These are phyloP conservation scores for Trichopria drosophilae DNA, from an alignment of 2,888 invertebrate genomes.

Conservation along the genomic window DNA sequence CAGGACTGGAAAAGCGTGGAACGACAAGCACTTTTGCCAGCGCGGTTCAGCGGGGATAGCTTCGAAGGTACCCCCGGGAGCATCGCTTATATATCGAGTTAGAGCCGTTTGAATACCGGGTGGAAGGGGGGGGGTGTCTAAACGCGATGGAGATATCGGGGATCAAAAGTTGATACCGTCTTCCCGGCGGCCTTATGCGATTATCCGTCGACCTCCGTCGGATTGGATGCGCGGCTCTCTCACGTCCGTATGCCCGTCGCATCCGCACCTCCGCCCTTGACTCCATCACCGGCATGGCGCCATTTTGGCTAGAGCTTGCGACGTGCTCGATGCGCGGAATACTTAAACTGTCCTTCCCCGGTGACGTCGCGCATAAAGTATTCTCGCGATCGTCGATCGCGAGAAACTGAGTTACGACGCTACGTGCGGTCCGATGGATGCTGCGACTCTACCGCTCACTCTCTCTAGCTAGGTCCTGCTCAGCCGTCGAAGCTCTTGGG, in stretches of 20 bases:
- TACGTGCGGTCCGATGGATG: no score
- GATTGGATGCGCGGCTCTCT: constrained; percentile 14
- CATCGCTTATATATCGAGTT: constrained; percentile 56
- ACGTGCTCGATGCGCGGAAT: constrained; percentile 47
- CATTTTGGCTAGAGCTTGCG: constrained; percentile 38
- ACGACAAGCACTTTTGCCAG: no score
- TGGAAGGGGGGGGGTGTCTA: constrained; percentile 20
- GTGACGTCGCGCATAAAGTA: constrained; percentile 52
- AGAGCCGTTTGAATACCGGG: constrained; percentile 56
- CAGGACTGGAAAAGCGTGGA: no score
- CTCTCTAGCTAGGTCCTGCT: no score
- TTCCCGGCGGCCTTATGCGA: constrained; percentile 46
- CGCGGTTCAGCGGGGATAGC: no score
- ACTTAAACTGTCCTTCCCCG: constrained; percentile 42
- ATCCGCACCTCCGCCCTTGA: constrained; percentile 26
- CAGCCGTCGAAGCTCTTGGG: no score
- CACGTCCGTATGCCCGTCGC: constrained; percentile 28
- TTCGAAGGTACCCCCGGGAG: constrained; percentile 50
- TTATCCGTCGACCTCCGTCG: constrained; percentile 46
- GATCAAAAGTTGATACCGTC: constrained; percentile 51
- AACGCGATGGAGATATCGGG: constrained; percentile 42
- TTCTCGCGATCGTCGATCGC: constrained; percentile 50
- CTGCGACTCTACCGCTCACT: no score
- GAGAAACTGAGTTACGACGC: constrained; percentile 53
- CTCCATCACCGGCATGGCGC: constrained; percentile 22